phyloP scores from a whole-genome alignment of 2,888 invertebrate species.

The Machimus rusticus region DNA sequence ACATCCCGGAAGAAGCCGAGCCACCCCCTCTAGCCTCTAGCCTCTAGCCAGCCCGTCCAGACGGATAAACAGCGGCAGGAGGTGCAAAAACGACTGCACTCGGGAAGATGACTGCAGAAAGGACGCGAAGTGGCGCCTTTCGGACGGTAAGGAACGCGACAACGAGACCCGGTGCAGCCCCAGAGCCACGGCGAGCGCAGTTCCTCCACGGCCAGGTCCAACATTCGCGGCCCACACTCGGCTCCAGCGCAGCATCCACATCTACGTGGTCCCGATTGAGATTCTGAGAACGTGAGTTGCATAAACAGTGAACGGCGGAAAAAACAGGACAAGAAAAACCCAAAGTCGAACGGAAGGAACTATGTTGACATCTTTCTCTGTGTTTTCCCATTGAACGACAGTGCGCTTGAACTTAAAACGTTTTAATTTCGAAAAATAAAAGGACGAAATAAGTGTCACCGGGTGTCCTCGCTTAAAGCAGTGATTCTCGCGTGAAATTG shows the following conservation, averaged over 20 bases:
- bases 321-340: slow-evolving; percentile 13
- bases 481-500: not conserved
- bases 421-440: not conserved
- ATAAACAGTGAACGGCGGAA: slow-evolving; percentile 21
- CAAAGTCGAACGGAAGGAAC: not conserved
- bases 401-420: slow-evolving; percentile 27
- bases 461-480: not conserved
- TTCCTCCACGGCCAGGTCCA: not conserved
- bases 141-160: slow-evolving; percentile 21
- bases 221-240: slow-evolving; percentile 23
- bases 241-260: not conserved
- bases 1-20: not conserved
- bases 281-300: slow-evolving; percentile 19
- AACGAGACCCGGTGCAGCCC: not conserved
- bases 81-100: slow-evolving; percentile 29
- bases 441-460: not conserved
- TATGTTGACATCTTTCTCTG: not conserved
- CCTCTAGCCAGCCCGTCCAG: not conserved
- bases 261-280: not conserved
- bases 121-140: slow-evolving; percentile 33
- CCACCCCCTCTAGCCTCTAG: not conserved
- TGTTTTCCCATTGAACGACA: not conserved
- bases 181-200: not conserved
- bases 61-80: slow-evolving; percentile 1
- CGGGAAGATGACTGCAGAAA: slow-evolving; percentile 30